These are phyloP conservation scores for Bungarus multicinctus DNA, from an alignment of 2,113 vertebrate genomes.

Conservation along the genomic window DNA sequence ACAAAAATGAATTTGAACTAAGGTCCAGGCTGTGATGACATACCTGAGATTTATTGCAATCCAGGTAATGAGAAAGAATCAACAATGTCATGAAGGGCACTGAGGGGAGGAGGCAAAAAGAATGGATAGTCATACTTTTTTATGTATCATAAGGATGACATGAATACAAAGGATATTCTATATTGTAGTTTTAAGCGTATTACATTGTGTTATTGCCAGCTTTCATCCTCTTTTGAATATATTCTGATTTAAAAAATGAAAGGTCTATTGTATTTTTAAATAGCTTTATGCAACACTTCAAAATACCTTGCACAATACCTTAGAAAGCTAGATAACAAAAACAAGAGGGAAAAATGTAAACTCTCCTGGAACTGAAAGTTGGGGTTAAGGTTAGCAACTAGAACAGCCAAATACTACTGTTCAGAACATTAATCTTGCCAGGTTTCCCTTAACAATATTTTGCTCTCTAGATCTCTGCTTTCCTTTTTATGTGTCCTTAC, in stretches of 20 bases:
- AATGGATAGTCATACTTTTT: neutral
- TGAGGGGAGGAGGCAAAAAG: neutral
- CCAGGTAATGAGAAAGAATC: neutral
- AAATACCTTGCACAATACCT: neutral
- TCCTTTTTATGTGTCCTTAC: neutral
- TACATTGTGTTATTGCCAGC: neutral
- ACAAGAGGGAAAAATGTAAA: neutral
- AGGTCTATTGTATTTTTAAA: rapidly evolving
- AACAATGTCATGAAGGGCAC: neutral
- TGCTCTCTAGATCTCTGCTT: slow-evolving; percentile 18
- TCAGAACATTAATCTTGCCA: neutral
- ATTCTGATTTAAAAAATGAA: slow-evolving; percentile 16
- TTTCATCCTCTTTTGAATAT: slow-evolving; percentile 32
- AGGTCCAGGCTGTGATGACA: neutral
- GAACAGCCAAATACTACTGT: neutral
- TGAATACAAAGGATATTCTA: neutral
- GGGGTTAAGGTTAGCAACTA: neutral
- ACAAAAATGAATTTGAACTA: neutral
- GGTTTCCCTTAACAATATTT: neutral
- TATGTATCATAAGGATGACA: neutral
- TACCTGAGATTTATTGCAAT: neutral
- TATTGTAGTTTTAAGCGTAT: neutral
- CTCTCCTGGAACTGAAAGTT: neutral
- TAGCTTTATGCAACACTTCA: neutral
- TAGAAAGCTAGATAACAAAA: neutral